A percentile compares a stretch with the other conserved stretches of the same genome.
These are phyloP conservation scores for Dolichotis patagonum DNA, from an alignment of 2,113 vertebrate species.

Conservation along the genomic window DNA sequence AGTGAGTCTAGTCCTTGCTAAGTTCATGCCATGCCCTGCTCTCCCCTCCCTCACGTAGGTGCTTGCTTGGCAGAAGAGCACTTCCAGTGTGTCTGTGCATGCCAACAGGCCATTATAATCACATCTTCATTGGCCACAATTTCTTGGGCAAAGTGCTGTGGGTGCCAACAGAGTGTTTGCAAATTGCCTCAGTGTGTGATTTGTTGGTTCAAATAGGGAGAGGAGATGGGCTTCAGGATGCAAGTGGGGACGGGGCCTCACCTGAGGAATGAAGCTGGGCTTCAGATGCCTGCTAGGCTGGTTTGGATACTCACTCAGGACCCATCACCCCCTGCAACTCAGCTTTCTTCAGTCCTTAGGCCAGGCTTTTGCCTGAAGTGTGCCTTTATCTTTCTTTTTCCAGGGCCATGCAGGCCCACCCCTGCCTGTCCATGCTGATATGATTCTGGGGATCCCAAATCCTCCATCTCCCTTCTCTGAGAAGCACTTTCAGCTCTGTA, in stretches of 20 bases:
- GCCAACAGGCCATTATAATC: background rate
- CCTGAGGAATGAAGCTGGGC: background rate
- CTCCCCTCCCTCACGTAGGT: fast-evolving
- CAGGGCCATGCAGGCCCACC: background rate
- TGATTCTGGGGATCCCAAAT: background rate
- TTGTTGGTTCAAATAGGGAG: conserved; percentile 18
- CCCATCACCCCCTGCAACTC: background rate
- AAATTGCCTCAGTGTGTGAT: conserved; percentile 39
- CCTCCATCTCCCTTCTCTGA: background rate
- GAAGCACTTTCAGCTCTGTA: background rate
- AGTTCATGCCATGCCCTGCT: fast-evolving
- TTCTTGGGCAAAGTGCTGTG: background rate
- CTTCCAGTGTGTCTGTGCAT: background rate
- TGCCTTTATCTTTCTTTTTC: background rate
- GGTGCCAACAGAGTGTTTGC: background rate
- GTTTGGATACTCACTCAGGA: background rate
- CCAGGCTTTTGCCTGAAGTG: background rate
- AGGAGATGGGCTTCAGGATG: background rate
- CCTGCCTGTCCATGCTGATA: background rate
- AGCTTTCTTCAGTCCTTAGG: background rate
- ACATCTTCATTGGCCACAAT: conserved; percentile 21
- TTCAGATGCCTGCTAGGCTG: background rate
- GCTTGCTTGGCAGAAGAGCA: background rate
- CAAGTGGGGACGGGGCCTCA: background rate
- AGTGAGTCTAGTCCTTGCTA: background rate